These are phyloP conservation scores for Ryuthela nishihirai DNA, from an alignment of 2,888 invertebrate genomes.

Conservation along the genomic window DNA sequence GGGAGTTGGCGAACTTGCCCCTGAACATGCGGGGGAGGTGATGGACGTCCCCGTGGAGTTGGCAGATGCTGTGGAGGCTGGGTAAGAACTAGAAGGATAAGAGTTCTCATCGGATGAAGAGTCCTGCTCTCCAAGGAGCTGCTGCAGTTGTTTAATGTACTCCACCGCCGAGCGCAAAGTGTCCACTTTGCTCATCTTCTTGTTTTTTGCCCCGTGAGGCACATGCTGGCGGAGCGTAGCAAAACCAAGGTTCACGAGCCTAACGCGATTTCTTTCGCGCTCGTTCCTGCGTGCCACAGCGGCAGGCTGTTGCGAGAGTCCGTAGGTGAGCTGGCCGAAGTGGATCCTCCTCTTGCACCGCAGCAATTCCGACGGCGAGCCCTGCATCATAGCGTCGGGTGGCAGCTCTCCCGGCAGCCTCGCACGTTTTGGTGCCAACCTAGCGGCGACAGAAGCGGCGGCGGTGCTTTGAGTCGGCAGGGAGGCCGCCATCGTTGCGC, in stretches of 20 bases:
- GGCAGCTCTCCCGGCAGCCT: constrained; percentile 10
- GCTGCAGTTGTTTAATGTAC: constrained; percentile 78
- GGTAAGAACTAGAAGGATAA: constrained; percentile 25
- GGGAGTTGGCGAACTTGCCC: constrained; percentile 66
- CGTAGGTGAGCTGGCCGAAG: constrained; percentile 16
- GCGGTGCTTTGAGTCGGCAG: neutral
- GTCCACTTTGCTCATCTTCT: constrained; percentile 57
- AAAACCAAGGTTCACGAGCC: constrained; percentile 70
- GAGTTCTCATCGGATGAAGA: constrained; percentile 25
- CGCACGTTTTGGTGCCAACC: neutral
- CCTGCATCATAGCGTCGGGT: constrained; percentile 10
- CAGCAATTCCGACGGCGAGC: constrained; percentile 11
- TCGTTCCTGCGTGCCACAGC: constrained; percentile 87
- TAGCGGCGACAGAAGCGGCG: neutral
- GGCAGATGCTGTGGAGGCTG: constrained; percentile 45
- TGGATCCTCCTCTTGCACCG: constrained; percentile 34
- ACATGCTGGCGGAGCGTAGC: constrained; percentile 83
- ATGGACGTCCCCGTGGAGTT: constrained; percentile 52
- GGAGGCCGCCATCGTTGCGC: neutral
- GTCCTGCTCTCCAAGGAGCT: constrained; percentile 57
- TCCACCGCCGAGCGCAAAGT: constrained; percentile 83
- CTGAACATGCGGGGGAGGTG: constrained; percentile 1
- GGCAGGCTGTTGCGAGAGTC: constrained; percentile 51
- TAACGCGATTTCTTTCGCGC: constrained; percentile 87
- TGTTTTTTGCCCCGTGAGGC: constrained; percentile 58